Evolutionary conservation across 1,140 invertebrate genomes (phyloP).

Genomic region (Hydropsyche tenuis): DNA sequence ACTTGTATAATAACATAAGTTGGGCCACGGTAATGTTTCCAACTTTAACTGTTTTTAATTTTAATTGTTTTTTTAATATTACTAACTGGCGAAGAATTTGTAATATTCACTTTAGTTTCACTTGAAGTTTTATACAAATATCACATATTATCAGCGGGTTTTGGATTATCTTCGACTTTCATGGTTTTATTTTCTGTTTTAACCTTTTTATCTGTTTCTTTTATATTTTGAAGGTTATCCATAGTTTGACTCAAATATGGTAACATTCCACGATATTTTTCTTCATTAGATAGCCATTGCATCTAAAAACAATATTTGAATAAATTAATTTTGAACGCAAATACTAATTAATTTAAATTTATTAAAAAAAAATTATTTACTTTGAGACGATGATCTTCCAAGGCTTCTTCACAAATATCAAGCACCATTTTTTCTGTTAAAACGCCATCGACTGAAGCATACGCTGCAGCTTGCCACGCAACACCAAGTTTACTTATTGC

Average conservation of each 20-base stretch:
- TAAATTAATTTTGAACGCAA: background rate
- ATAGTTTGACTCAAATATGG: constrained; percentile 29
- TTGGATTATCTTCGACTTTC: background rate
- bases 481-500: constrained; percentile 97
- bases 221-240: background rate
- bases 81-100: background rate
- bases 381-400: constrained; percentile 88
- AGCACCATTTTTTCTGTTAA: constrained; percentile 93
- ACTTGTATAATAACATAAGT: constrained; percentile 27
- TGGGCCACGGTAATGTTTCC: constrained; percentile 23
- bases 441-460: constrained; percentile 91
- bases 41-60: constrained; percentile 14
- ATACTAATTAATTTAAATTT: background rate
- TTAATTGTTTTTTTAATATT: background rate
- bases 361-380: constrained; percentile 57
- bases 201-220: background rate
- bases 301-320: constrained; percentile 30
- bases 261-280: constrained; percentile 43
- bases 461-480: constrained; percentile 95
- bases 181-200: background rate
- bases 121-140: background rate
- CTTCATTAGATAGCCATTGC: constrained; percentile 44
- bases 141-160: background rate
- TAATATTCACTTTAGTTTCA: background rate
- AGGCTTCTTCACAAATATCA: constrained; percentile 80